These are phyloP conservation scores for Poecilia velifera DNA, from an alignment of 2,797 vertebrate species.

Conservation along the genomic window DNA sequence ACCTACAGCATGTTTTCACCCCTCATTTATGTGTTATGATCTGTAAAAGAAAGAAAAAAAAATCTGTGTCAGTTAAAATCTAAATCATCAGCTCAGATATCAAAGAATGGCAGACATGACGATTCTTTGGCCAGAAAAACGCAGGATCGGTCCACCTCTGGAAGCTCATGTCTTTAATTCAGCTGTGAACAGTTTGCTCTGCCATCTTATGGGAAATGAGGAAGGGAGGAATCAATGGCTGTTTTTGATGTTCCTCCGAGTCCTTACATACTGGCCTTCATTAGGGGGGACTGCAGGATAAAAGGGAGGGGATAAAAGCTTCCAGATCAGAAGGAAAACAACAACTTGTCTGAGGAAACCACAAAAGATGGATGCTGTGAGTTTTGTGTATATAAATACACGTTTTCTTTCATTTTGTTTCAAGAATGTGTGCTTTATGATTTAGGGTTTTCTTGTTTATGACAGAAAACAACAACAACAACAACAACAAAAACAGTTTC, in stretches of 20 bases:
- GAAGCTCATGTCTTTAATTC: slow-evolving; percentile 47
- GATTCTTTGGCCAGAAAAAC: background rate
- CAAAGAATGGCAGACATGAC: background rate
- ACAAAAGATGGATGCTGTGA: slow-evolving; percentile 53
- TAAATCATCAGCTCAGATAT: background rate
- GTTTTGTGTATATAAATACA: slow-evolving; percentile 23
- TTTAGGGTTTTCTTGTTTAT: slow-evolving; percentile 68
- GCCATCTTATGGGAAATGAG: slow-evolving; percentile 37
- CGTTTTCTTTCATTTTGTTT: slow-evolving; percentile 21
- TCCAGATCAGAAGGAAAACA: slow-evolving; percentile 64
- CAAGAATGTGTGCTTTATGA: slow-evolving; percentile 51
- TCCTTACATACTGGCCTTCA: slow-evolving; percentile 66
- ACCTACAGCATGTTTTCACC: background rate
- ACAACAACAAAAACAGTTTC: background rate
- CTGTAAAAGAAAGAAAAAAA: background rate
- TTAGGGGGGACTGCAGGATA: slow-evolving; percentile 66
- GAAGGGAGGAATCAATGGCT: slow-evolving; percentile 62
- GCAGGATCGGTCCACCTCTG: background rate
- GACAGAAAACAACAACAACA: slow-evolving; percentile 34
- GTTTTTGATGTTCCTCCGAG: slow-evolving; percentile 69
- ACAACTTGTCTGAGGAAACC: slow-evolving; percentile 63
- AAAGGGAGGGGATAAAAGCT: slow-evolving; percentile 66
- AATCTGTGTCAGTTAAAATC: background rate
- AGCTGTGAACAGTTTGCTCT: slow-evolving; percentile 54
- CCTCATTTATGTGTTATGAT: slow-evolving; percentile 26